These are phyloP conservation scores for mouse (Mus musculus) DNA, from an alignment of 2,113 vertebrate species.

Conservation along the genomic window DNA sequence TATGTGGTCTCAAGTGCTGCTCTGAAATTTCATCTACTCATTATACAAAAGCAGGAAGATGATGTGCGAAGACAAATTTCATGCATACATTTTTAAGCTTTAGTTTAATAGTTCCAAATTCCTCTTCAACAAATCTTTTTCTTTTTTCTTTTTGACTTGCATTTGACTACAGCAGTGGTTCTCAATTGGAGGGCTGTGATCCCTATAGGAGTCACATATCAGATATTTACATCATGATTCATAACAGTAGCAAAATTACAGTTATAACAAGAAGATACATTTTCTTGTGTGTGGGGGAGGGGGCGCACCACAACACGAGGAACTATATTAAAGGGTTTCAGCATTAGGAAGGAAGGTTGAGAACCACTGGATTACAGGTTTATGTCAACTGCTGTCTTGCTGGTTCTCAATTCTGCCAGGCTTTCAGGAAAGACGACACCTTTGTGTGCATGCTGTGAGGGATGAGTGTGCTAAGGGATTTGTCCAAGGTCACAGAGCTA, in stretches of 20 bases:
- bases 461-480: background rate
- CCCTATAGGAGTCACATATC: background rate
- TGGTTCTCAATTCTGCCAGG: background rate
- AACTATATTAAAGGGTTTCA: background rate
- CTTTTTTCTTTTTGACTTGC: too few relatives aligned
- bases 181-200: background rate
- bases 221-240: background rate
- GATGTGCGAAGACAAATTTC: background rate
- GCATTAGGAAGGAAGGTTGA: background rate
- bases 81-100: background rate
- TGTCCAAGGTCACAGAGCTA: background rate
- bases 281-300: background rate
- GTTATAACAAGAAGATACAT: background rate
- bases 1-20: background rate
- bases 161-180: background rate
- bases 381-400: background rate
- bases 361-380: background rate
- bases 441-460: background rate
- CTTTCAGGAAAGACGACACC: background rate
- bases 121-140: background rate
- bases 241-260: background rate
- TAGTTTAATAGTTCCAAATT: background rate
- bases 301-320: background rate
- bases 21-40: background rate
- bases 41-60: constrained; percentile 12